These are phyloP conservation scores for Falco naumanni DNA, from an alignment of 2,797 vertebrate genomes.

Conservation along the genomic window DNA sequence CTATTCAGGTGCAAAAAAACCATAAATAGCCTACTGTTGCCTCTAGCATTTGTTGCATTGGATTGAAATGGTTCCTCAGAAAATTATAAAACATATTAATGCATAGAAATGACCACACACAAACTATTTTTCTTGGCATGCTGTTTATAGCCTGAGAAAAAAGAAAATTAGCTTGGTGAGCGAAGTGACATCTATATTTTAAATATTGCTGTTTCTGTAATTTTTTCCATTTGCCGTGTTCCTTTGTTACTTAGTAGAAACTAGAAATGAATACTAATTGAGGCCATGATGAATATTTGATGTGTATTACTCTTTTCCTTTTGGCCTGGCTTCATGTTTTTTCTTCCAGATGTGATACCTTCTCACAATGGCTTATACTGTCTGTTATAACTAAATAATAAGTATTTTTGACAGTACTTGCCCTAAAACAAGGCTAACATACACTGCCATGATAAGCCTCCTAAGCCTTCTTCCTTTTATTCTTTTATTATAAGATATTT, in stretches of 20 bases:
- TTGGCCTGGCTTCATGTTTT: neutral
- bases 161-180: slow-evolving; percentile 62
- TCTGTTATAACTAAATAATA: neutral
- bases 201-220: slow-evolving; percentile 49
- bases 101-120: slow-evolving; percentile 61
- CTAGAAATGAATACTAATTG: slow-evolving; percentile 64
- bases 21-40: slow-evolving; percentile 45
- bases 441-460: neutral
- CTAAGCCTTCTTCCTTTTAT: neutral
- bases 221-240: slow-evolving; percentile 56
- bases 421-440: neutral
- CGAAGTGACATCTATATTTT: slow-evolving; percentile 60
- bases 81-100: slow-evolving; percentile 61
- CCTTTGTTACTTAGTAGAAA: slow-evolving; percentile 55
- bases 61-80: slow-evolving; percentile 39
- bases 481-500: neutral
- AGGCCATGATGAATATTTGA: slow-evolving; percentile 39
- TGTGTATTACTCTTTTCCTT: neutral
- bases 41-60: slow-evolving; percentile 49
- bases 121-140: slow-evolving; percentile 51
- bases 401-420: neutral
- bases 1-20: slow-evolving; percentile 30
- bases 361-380: neutral
- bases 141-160: slow-evolving; percentile 63
- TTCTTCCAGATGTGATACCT: neutral